These are phyloP conservation scores for Anoplopoma fimbria DNA, from an alignment of 2,113 vertebrate genomes.

Conservation along the genomic window DNA sequence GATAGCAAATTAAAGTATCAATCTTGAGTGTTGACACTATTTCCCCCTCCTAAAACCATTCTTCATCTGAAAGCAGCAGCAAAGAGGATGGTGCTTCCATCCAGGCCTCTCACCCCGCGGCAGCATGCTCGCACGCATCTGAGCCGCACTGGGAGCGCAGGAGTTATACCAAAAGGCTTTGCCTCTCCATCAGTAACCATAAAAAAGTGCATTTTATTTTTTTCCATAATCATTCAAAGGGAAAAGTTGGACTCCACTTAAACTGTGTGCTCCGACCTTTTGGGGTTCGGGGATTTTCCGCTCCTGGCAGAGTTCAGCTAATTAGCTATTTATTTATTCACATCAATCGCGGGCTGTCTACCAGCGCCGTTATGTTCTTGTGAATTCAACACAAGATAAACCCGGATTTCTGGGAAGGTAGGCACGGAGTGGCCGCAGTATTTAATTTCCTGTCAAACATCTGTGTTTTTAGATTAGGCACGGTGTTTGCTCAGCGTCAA, in stretches of 20 bases:
- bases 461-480: constrained; percentile 55
- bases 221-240: constrained; percentile 56
- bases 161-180: constrained; percentile 1
- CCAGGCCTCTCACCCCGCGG: constrained; percentile 6
- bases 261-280: constrained; percentile 2
- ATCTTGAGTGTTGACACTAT: constrained; percentile 8
- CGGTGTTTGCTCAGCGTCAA: constrained; percentile 45
- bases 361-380: constrained; percentile 38
- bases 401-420: constrained; percentile 58
- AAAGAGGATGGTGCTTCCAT: constrained; percentile 10
- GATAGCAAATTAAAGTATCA: constrained; percentile 29
- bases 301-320: constrained; percentile 43
- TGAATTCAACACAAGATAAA: constrained; percentile 65
- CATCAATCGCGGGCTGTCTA: constrained; percentile 18
- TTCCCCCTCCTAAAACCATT: not conserved
- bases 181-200: constrained; percentile 39
- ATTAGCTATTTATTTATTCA: constrained; percentile 70
- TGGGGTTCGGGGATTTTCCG: constrained; percentile 47
- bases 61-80: constrained; percentile 6
- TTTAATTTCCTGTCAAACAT: constrained; percentile 63
- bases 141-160: not conserved
- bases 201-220: constrained; percentile 19
- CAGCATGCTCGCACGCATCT: constrained; percentile 6
- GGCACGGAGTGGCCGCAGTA: constrained; percentile 41
- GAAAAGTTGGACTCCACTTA: constrained; percentile 24